These are phyloP conservation scores for Anguilla megastoma DNA, from an alignment of 2,797 vertebrate species.

Conservation along the genomic window DNA sequence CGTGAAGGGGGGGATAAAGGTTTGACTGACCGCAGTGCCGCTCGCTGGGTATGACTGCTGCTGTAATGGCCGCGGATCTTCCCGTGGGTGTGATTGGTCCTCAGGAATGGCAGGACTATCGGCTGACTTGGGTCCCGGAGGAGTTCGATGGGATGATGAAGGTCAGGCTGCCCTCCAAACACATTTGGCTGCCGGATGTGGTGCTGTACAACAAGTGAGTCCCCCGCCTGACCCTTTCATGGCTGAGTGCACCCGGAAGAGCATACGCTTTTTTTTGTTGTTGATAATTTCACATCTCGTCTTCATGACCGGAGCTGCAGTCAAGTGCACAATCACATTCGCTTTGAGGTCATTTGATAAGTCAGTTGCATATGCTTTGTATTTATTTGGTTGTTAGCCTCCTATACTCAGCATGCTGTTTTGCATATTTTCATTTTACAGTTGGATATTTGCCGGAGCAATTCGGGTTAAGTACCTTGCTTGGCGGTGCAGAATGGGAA, in stretches of 20 bases:
- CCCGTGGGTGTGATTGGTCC: conserved; percentile 44
- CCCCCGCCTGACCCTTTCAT: background rate
- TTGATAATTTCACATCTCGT: background rate
- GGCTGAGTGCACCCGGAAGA: background rate
- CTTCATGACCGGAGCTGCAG: background rate
- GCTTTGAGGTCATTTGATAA: background rate
- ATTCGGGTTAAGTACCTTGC: background rate
- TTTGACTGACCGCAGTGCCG: background rate
- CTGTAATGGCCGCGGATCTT: background rate
- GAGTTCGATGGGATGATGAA: conserved; percentile 97
- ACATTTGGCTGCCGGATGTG: conserved; percentile 98
- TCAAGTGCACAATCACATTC: background rate
- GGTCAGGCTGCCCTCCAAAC: conserved; percentile 94
- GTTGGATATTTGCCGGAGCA: background rate
- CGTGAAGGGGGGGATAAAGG: background rate
- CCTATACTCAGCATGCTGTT: background rate
- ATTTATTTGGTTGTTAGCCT: background rate
- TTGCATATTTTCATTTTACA: background rate
- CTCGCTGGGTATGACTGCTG: background rate
- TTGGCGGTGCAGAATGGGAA: background rate
- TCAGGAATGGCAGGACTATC: conserved; percentile 97
- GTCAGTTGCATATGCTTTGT: background rate
- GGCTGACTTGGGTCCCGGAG: conserved; percentile 90
- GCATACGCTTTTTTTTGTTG: background rate
- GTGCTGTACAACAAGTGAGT: conserved; percentile 99